phyloP scores from a whole-genome alignment of 2,888 invertebrate species.

The Therioaphis trifolii region DNA sequence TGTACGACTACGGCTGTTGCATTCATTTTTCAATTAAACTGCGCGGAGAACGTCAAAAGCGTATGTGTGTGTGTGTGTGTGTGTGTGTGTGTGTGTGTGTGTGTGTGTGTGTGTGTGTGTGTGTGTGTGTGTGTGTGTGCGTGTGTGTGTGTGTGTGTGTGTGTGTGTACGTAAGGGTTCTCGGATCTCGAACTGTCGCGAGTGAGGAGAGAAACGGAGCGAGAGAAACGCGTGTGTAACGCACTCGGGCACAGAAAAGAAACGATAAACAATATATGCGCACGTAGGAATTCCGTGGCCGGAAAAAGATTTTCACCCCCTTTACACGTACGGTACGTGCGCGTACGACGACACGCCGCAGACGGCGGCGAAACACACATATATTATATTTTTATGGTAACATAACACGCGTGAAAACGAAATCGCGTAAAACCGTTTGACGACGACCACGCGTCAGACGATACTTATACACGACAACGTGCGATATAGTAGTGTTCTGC shows the following conservation, averaged over 20 bases:
- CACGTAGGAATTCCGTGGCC: background rate
- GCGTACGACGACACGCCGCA: conserved; percentile 33
- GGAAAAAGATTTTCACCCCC: background rate
- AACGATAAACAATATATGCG: conserved; percentile 2
- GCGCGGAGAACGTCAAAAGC: background rate
- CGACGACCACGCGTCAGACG: background rate
- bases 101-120: no score
- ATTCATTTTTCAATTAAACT: conserved; percentile 31
- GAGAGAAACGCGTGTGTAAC: background rate
- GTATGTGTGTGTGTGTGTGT: no score
- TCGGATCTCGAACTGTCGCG: background rate
- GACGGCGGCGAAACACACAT: background rate
- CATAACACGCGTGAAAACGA: conserved; percentile 28
- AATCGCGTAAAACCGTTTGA: conserved; percentile 1
- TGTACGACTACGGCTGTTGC: conserved; percentile 5
- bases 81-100: no score
- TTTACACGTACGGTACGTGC: no score
- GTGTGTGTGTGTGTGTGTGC: no score
- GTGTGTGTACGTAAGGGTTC: background rate
- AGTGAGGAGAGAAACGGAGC: background rate
- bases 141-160: no score
- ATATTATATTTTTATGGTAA: no score
- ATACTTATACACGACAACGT: no score
- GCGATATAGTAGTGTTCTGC: no score
- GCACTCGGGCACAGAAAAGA: background rate